Evolutionary conservation across 2,888 invertebrate genomes (phyloP), one percentile per base, ranked within the genome.

Genomic region (Cinara cedri): DNA sequence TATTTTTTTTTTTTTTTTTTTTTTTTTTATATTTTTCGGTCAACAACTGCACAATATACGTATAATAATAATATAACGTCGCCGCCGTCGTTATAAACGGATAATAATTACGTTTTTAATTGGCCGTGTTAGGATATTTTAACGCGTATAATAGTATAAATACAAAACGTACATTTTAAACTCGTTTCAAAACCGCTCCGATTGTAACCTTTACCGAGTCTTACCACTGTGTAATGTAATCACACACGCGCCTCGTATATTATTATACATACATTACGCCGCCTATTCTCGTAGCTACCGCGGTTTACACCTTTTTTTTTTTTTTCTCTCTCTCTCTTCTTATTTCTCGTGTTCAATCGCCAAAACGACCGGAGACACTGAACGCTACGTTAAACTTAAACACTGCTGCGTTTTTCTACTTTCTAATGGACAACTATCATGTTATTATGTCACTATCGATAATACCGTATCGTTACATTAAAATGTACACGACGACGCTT

Each of bases 101-200:
- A 75, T 75, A 54, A 65, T 75, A 65, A 75, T 75, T 75, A 65
- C 63, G 65, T 65, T 75, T 75, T 65, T 75, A 75, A 75, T 75
- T 75, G 74, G 74, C 24, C 54, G 74, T 65, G 51, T 54, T 65
- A 24, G 74, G 63, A 75, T n/a, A n/a, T 65, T 65, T 63, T n/a
- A 65, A 74, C 51, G 62, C 74, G 44, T 44, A 24, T 46, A 66
- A 14, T 46, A 3, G 34, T 34, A 34, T 34, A 34, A n/a, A 34
- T 34, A 34, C 34, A 21, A n/a, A n/a, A n/a, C n/a, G n/a, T n/a
- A n/a, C 70, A n/a, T 42, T 34, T 34, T 60, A 74, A 75, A 75
- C 74, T 54, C 74, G 74, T 75, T 54, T 24, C 42, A 1, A 34
- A n/a, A 44, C 51, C 54, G 65, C 51, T 65, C 42, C 21, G 72